Evolutionary conservation across 2,888 invertebrate species (phyloP), one percentile per base, ranked within the genome.

Genomic region (Keiferia lycopersicella): DNA sequence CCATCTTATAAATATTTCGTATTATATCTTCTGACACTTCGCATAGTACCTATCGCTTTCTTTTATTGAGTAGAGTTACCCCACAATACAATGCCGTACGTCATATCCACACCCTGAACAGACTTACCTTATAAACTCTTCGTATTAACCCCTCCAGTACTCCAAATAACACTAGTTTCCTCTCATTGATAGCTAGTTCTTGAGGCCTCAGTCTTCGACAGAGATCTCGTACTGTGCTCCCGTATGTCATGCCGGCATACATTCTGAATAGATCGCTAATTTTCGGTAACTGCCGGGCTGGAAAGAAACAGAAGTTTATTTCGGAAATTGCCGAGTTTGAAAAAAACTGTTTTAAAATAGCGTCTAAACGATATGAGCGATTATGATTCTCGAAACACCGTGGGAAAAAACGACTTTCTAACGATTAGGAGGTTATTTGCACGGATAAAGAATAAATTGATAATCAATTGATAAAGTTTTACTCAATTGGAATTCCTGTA

Each of bases 81-180:
- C 16, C 16, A n/a, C 16, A 14, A 10, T 16, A 7, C 1, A 10
- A 45, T n/a, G 45, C 45, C n/a, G n/a, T 16, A 45, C 4, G n/a
- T 8, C n/a, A 16, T 45, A n/a, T 3, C 16, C n/a, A 3, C 7
- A 45, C 2, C 16, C 16, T n/a, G 2, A n/a, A n/a, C 45, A 34
- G 34, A 45, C 67, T 66, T 67, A 95, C 95, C 92, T 96, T 96
- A 74, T 97, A 95, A 0, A 98, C 94, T 69, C 96, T 91, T 39
- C 96, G 92, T 65, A 98, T 96, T 7, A 97, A 91, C 0, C 96
- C 96, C 79, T 97, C 95, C 6, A 97, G 93, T n/a, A 97, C 91
- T 0, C 97, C 98, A 83, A 97, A 98, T 72, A 97, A 96, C 62
- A 98, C 95, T 59, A 98, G 92, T 76, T 95, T 95, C 71, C 96